Conservation (phyloP, 2,888 invertebrate genomes). For the Rhaphigaster nebulosa region DNA sequence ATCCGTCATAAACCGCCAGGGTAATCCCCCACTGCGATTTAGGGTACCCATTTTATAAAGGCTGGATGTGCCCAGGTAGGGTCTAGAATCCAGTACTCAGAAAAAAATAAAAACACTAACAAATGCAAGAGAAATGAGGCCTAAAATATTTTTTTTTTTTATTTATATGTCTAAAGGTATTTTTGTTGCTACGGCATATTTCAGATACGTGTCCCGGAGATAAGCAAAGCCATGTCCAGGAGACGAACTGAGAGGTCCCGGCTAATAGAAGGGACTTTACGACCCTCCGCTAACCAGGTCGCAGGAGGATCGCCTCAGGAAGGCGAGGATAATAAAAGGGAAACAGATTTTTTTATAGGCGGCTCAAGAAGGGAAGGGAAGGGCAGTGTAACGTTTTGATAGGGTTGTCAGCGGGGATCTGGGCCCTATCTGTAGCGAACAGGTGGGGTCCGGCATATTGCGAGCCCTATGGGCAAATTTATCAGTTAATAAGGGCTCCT, state of each 20-base stretch:
- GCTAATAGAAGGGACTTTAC: neutral
- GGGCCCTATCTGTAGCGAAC: conserved; percentile 61
- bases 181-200: neutral
- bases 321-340: conserved; percentile 61
- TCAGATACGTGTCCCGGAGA: neutral
- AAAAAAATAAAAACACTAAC: too few relatives aligned
- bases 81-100: too few relatives aligned
- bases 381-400: conserved; percentile 63
- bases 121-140: too few relatives aligned
- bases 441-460: conserved; percentile 64
- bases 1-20: too few relatives aligned
- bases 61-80: too few relatives aligned
- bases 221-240: neutral
- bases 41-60: too few relatives aligned
- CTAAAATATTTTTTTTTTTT: too few relatives aligned
- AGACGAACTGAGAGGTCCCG: neutral
- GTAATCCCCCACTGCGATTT: too few relatives aligned
- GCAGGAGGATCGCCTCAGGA: neutral
- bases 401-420: conserved; percentile 60
- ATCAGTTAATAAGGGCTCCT: conserved; percentile 62
- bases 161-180: too few relatives aligned
- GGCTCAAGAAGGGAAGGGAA: conserved; percentile 30
- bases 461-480: conserved; percentile 57
- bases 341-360: conserved; percentile 63
- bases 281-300: neutral